Percentiles rank a stretch among this genome's conserved stretches.
Conservation (phyloP, 2,888 invertebrate species). For the Dascillus cervinus region DNA sequence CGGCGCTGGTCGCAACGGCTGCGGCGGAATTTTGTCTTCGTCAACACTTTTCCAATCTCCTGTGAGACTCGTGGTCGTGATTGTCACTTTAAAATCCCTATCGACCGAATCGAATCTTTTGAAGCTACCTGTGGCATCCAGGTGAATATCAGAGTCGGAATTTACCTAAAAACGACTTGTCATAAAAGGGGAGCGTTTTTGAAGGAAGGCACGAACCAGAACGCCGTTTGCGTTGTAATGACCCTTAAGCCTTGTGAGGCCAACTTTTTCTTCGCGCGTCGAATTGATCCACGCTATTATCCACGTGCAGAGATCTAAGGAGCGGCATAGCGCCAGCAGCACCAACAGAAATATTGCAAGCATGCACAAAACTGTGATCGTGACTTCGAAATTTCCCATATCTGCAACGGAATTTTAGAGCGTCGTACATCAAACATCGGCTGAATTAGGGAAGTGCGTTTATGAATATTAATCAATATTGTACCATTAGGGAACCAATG, state of each 20-base stretch:
- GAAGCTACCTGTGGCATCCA: slow-evolving; percentile 56
- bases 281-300: slow-evolving; percentile 46
- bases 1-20: slow-evolving; percentile 57
- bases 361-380: slow-evolving; percentile 36
- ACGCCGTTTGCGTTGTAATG: slow-evolving; percentile 60
- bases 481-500: too few relatives aligned
- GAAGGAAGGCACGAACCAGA: slow-evolving; percentile 43
- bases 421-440: too few relatives aligned
- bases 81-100: slow-evolving; percentile 46
- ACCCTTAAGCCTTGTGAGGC: slow-evolving; percentile 45
- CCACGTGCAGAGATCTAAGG: slow-evolving; percentile 42
- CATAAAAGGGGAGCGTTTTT: not conserved
- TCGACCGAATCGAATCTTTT: slow-evolving; percentile 58
- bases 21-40: slow-evolving; percentile 50
- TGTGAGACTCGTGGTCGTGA: slow-evolving; percentile 40
- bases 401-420: too few relatives aligned
- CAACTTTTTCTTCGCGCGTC: slow-evolving; percentile 48
- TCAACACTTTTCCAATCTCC: slow-evolving; percentile 27
- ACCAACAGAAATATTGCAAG: slow-evolving; percentile 38
- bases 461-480: too few relatives aligned
- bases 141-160: slow-evolving; percentile 56
- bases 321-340: slow-evolving; percentile 41
- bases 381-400: slow-evolving; percentile 41
- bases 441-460: too few relatives aligned
- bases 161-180: slow-evolving; percentile 44